Percentiles rank a stretch among this genome's conserved stretches.
Evolutionary conservation across 2,113 vertebrate species (phyloP).

Genomic region (Leucopternis melanops): DNA sequence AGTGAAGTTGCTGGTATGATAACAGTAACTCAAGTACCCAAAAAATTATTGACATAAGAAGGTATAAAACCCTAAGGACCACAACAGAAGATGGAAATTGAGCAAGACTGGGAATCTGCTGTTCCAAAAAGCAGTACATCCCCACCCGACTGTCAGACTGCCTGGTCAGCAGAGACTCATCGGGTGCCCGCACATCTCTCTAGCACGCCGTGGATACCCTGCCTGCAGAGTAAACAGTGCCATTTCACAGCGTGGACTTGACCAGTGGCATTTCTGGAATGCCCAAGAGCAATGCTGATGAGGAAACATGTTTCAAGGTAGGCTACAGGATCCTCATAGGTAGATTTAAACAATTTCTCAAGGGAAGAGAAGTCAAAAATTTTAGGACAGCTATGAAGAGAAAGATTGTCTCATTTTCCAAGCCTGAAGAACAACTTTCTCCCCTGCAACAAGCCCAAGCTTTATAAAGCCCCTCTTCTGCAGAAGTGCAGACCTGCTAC

Average conservation of each 20-base stretch:
- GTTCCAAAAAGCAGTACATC: not conserved
- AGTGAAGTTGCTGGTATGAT: not conserved
- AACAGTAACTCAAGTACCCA: not conserved
- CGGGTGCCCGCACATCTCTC: not conserved
- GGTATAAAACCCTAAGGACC: not conserved
- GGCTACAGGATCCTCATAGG: not conserved
- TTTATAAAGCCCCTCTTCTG: not conserved
- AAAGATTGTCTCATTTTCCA: not conserved
- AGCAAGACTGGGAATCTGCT: not conserved
- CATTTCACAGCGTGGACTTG: accelerated
- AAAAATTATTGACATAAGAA: accelerated
- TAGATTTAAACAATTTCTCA: not conserved
- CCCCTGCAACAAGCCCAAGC: not conserved
- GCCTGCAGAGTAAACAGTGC: not conserved
- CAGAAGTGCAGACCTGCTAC: not conserved
- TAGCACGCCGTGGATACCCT: accelerated
- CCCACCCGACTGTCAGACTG: not conserved
- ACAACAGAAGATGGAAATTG: not conserved
- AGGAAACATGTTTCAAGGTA: not conserved
- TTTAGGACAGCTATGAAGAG: not conserved
- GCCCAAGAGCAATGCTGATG: not conserved
- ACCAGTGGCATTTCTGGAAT: not conserved
- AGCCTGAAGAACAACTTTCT: not conserved
- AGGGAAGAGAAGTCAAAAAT: not conserved
- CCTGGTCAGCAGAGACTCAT: not conserved